Base-by-base conservation (phyloP, 2,113 vertebrate genomes). In the Corythaixoides concolor region DNA sequence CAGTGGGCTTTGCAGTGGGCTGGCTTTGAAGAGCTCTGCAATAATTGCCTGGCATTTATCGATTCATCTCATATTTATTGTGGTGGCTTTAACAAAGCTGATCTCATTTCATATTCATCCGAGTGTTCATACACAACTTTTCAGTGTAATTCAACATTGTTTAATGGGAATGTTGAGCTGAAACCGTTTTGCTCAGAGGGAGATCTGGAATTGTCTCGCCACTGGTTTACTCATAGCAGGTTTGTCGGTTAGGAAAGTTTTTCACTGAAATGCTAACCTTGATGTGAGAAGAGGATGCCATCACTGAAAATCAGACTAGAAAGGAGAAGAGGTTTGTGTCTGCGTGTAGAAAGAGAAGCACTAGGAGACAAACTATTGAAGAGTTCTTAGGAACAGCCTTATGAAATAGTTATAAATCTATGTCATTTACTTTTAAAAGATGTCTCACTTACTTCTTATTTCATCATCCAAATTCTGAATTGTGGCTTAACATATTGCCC, bases 281-380 rank as follows among this genome's bases (percentile, higher is more conserved):
- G 74, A 94, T 82, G 50, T 49, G 47, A 92, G 84, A 94, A 93
- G 84, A 66, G 89, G 66, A 92, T 83, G 72, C 68, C 55, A 20
- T 74, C 49, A 14, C n/a, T 88, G 21, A 30, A 93, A 96, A 80
- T 53, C 23, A 60, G n/a, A 91, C 47, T 62, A 69, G 39, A 75
- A 94, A 35, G 73, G 52, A 30, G 59, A 93, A 84, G 60, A 52
- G 53, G 11, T 30, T 79, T 39, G 21, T 67, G 39, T 80, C 74
- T 94, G 52, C 33, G 37, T 67, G 45, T 62, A 59, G 45, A 64
- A 94, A 56, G 35, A 73, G 37, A 82, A 91, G 28, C 43, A 86
- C 27, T 30, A 50, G 50, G 45, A 68, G 45, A 88, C 13, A 89
- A 85, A 79, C 39, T 50, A 9, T 66, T 88, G 33, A 82, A 56